phyloP scores from a whole-genome alignment of 2,888 invertebrate genomes.

The Andrena flavipes region DNA sequence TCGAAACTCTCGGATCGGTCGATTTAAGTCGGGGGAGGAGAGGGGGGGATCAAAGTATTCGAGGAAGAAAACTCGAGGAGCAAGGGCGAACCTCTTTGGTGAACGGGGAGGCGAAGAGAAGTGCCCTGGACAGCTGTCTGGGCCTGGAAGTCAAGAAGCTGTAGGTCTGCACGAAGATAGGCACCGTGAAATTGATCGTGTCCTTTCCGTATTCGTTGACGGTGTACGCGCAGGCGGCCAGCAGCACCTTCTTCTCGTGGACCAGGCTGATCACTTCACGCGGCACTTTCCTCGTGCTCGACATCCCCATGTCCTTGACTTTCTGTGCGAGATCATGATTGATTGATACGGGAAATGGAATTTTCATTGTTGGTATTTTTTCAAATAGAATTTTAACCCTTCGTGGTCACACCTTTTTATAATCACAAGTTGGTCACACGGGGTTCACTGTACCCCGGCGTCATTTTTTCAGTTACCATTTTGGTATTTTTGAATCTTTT shows the following conservation, averaged over 20 bases:
- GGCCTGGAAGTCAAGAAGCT: constrained; percentile 92
- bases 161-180: constrained; percentile 92
- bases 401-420: too few relatives aligned
- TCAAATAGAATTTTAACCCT: too few relatives aligned
- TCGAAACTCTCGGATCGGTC: neutral
- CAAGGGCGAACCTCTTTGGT: constrained; percentile 84
- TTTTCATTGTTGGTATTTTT: too few relatives aligned
- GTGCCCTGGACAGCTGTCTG: constrained; percentile 91
- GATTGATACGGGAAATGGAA: too few relatives aligned
- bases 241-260: constrained; percentile 85
- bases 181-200: constrained; percentile 91
- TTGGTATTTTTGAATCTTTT: too few relatives aligned
- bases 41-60: too few relatives aligned
- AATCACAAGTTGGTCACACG: too few relatives aligned
- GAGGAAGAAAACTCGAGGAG: too few relatives aligned
- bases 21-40: too few relatives aligned
- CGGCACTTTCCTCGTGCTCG: constrained; percentile 78
- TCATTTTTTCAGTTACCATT: too few relatives aligned
- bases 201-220: constrained; percentile 85
- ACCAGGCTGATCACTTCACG: constrained; percentile 86
- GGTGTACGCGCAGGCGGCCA: constrained; percentile 88
- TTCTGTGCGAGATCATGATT: constrained; percentile 20
- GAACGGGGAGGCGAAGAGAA: constrained; percentile 94
- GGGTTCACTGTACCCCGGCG: too few relatives aligned
- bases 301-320: constrained; percentile 56